Conservation (phyloP, 2,888 invertebrate genomes). For the Agrotis segetum region DNA sequence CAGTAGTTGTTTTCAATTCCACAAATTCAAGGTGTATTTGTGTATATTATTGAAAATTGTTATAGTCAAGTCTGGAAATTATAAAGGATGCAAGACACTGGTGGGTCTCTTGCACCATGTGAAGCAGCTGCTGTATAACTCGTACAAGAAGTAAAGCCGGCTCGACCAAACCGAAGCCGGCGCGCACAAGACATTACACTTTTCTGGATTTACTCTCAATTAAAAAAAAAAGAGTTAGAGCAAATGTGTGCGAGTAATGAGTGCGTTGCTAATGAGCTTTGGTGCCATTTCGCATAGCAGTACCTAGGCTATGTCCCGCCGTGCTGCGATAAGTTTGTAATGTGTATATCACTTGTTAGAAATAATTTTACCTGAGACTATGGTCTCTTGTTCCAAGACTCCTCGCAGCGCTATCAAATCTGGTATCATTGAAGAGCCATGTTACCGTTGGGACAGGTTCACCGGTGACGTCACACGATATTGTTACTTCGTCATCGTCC, state of each 20-base stretch:
- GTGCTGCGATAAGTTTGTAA: no score
- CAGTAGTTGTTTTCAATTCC: not conserved
- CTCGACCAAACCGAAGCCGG: not conserved
- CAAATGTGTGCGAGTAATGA: no score
- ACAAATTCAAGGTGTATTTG: not conserved
- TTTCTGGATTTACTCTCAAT: not conserved
- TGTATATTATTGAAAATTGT: not conserved
- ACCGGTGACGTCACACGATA: constrained; percentile 70
- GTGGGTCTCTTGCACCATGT: no score
- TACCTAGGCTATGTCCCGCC: no score
- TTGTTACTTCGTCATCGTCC: constrained; percentile 61
- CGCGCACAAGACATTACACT: not conserved
- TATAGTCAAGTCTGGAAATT: not conserved
- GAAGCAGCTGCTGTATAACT: not conserved
- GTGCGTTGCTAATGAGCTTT: not conserved
- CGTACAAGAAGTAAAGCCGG: not conserved
- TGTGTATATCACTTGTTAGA: not conserved
- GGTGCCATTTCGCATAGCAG: not conserved
- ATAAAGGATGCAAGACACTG: no score
- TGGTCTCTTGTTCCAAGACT: constrained; percentile 55
- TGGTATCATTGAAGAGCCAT: constrained; percentile 69
- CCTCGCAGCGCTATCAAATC: constrained; percentile 43
- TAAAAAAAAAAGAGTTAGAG: no score
- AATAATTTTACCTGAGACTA: constrained; percentile 65
- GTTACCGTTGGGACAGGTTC: constrained; percentile 70